A percentile compares a stretch with the other conserved stretches of the same genome.
Conservation (phyloP, 2,113 vertebrate species). For the Python bivittatus region DNA sequence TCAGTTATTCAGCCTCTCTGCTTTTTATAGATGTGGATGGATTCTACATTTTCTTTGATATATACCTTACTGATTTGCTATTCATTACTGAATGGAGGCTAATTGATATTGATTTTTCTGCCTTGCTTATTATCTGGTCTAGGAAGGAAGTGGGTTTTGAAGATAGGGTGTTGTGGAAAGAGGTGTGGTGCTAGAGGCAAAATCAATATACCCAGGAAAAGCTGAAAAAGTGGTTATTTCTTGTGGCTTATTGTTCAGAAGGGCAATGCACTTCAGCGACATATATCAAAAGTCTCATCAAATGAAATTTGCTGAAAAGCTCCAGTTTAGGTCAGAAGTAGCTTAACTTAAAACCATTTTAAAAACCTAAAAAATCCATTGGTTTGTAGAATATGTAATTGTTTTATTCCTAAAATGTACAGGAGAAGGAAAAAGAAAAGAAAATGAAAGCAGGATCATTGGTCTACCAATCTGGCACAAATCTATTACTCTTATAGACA, state of each 20-base stretch:
- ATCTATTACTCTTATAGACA: background rate
- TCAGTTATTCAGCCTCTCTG: slow-evolving; percentile 35
- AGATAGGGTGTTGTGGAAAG: slow-evolving; percentile 14
- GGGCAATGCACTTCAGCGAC: slow-evolving; percentile 15
- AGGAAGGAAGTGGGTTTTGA: slow-evolving; percentile 52
- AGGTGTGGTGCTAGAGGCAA: slow-evolving; percentile 30
- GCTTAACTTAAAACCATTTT: background rate
- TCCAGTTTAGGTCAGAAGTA: background rate
- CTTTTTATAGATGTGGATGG: background rate
- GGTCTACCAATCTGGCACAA: background rate
- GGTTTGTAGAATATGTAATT: background rate
- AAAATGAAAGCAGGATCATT: background rate
- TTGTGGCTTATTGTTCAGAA: slow-evolving; percentile 20
- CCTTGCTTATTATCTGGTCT: slow-evolving; percentile 47
- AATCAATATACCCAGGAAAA: slow-evolving; percentile 45
- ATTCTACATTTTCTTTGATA: slow-evolving; percentile 40
- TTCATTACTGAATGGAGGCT: slow-evolving; percentile 53
- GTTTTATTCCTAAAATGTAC: background rate
- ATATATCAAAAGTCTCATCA: background rate
- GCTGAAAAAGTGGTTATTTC: slow-evolving; percentile 33
- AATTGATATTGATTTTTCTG: slow-evolving; percentile 61
- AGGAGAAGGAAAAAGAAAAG: background rate
- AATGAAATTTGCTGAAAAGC: slow-evolving; percentile 31
- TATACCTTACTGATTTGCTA: slow-evolving; percentile 47
- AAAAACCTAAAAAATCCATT: background rate